phyloP scores from a whole-genome alignment of 2,888 invertebrate genomes.

The Drosophila acutilabella region DNA sequence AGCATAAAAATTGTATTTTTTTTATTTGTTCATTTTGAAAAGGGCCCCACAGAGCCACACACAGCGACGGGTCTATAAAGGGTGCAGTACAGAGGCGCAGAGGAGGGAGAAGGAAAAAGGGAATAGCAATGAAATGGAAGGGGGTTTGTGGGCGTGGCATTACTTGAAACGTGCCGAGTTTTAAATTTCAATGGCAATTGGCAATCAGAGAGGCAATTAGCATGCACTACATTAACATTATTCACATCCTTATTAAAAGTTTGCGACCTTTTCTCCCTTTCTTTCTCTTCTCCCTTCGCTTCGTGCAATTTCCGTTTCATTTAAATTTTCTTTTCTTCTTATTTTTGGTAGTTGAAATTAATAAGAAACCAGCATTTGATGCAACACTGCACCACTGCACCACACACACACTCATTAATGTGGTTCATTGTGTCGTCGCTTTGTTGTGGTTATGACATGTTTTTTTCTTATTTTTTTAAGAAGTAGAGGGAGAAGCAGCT shows the following conservation, averaged over 20 bases:
- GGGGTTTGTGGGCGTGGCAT: neutral
- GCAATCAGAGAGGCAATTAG: slow-evolving; percentile 66
- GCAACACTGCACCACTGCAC: slow-evolving; percentile 1
- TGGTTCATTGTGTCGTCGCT: slow-evolving; percentile 56
- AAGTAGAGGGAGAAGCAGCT: slow-evolving; percentile 31
- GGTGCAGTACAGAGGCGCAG: neutral
- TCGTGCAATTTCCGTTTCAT: slow-evolving; percentile 26
- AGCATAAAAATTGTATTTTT: slow-evolving; percentile 54
- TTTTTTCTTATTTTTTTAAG: slow-evolving; percentile 40
- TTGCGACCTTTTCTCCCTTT: neutral
- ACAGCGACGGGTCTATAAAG: slow-evolving; percentile 38
- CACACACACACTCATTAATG: slow-evolving; percentile 30
- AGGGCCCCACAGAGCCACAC: slow-evolving; percentile 43
- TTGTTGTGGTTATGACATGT: slow-evolving; percentile 42
- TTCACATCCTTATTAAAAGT: slow-evolving; percentile 76
- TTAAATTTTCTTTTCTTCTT: slow-evolving; percentile 16
- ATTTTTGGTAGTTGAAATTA: slow-evolving; percentile 59
- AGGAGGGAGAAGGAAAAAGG: neutral
- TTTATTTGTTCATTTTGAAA: slow-evolving; percentile 4
- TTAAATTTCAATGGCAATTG: slow-evolving; percentile 77
- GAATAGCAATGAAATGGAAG: neutral
- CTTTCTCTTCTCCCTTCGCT: slow-evolving; percentile 7
- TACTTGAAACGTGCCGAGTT: slow-evolving; percentile 59
- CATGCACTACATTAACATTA: slow-evolving; percentile 61
- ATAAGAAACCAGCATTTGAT: slow-evolving; percentile 59